Evolutionary conservation across 2,888 invertebrate genomes (phyloP), one percentile per base, ranked within the genome.

Genomic region (Trachelus iudaicus): DNA sequence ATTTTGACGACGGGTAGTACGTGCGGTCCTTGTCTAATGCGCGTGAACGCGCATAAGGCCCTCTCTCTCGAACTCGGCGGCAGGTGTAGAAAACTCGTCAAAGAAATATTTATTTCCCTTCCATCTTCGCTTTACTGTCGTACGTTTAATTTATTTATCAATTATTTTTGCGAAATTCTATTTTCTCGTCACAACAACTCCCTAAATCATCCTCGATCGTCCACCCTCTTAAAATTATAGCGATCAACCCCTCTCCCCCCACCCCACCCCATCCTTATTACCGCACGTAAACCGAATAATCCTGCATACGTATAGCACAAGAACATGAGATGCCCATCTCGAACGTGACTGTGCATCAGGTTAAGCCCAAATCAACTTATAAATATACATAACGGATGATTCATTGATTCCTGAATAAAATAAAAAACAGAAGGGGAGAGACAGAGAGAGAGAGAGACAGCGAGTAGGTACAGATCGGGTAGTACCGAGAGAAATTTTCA

Each of bases 261-360:
- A 11, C 2, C 12, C 35, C 34, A 0, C 34, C 34, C 9, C 1
- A 9, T 9, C 34, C 23, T 9, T 23, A 56, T 56, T 56, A 56
- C 9, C 56, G 23, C 56, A 56, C 56, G 56, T 56, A 23, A 56
- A 56, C 2, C 23, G 23, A 56, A 56, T 23, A 56, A 9, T 56
- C 23, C 56, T 23, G 56, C 23, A 56, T 56, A 1, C 56, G 56
- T 56, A 56, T 23, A 3, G 23, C 56, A 33, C 3, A 71, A 71
- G 31, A 71, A 31, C 71, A 71, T 76, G 75, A 76, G 79, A 80
- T 75, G 76, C 82, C 80, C 56, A 56, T 56, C 85, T 82, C 82
- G 85, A 85, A 88, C 88, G 88, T 88, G 88, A 88, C 87, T 82
- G 77, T 77, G 85, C 85, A 87, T 80, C 74, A 37, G 69, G 73